Evolutionary conservation across 1,140 invertebrate genomes (phyloP), one percentile per base, ranked within the genome.

Genomic region (Leptoteleia sp.): DNA sequence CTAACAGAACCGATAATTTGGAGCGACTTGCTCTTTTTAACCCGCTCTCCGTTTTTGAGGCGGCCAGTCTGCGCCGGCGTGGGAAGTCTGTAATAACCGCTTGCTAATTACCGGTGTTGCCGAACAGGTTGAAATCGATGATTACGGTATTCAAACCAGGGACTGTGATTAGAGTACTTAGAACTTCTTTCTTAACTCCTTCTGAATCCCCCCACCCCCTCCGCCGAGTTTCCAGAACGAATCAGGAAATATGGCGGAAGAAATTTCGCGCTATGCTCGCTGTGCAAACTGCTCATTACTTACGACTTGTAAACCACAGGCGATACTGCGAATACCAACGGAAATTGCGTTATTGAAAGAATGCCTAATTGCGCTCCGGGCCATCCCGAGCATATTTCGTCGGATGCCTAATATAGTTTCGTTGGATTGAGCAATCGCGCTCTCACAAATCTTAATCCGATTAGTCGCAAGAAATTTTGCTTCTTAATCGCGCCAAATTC

Each of bases 51-150:
- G 48, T 67, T 76, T 65, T 57, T 33, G 29, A 71, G 47, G 61
- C 38, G 42, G 35, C 45, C 37, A 59, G 61, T 65, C 50, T 35
- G 31, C 13, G 13, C 67, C 71, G 42, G 77, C 77, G 77, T 80
- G 77, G 77, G 77, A 80, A 80, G 71, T 72, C 61, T 54, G 45
- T 65, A 67, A 75, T 79, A 73, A 67, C 43, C 45, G 64, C 15
- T 54, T 29, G 67, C 61, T 80, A 80, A 80, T 80, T 80, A 43
- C 17, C 54, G 42, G 59, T 71, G 64, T 75, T 65, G 65, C 50
- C 29, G 65, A 76, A 67, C 77, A 76, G 61, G 71, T 76, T 76
- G 65, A 80, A 80, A 80, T 80, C 77, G 47, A 73, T 75, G 78
- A 76, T 80, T 80, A 80, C 72, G 54, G 78, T 71, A 76, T 80